phyloP scores from a whole-genome alignment of 1,140 invertebrate genomes.

The Cataglyphis hispanica region DNA sequence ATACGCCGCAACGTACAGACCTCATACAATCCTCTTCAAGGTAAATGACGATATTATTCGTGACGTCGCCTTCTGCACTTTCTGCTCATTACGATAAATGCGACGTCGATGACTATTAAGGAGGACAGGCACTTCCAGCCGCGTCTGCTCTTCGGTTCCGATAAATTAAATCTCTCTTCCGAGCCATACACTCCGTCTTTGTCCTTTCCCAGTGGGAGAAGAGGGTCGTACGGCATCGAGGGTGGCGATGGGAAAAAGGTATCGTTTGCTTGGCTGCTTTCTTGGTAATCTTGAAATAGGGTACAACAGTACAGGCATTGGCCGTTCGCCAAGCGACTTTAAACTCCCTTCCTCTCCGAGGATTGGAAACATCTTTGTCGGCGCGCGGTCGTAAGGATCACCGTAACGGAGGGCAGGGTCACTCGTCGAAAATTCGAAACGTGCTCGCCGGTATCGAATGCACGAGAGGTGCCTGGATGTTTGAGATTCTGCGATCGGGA shows the following conservation, averaged over 20 bases:
- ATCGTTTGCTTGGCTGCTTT: slow-evolving; percentile 70
- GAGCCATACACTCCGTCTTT: slow-evolving; percentile 14
- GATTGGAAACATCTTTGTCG: slow-evolving; percentile 69
- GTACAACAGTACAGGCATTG: slow-evolving; percentile 54
- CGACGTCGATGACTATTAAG: slow-evolving; percentile 33
- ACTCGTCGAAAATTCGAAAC: slow-evolving; percentile 53
- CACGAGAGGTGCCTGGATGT: slow-evolving; percentile 11
- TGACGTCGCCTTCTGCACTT: neutral
- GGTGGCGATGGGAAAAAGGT: slow-evolving; percentile 44
- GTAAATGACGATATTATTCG: slow-evolving; percentile 14
- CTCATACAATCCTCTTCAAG: neutral
- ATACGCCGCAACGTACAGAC: neutral
- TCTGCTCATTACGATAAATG: slow-evolving; percentile 11
- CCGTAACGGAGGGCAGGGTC: slow-evolving; percentile 24
- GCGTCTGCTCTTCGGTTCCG: slow-evolving; percentile 5
- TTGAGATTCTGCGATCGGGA: slow-evolving; percentile 7
- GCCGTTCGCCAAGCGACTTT: slow-evolving; percentile 68
- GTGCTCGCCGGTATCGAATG: slow-evolving; percentile 35
- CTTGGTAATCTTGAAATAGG: slow-evolving; percentile 65
- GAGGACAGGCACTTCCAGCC: slow-evolving; percentile 13
- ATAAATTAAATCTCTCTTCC: slow-evolving; percentile 67
- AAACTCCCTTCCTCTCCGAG: slow-evolving; percentile 63
- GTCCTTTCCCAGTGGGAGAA: neutral
- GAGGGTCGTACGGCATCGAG: neutral
- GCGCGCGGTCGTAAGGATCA: slow-evolving; percentile 41